Conservation (phyloP, 1,140 invertebrate genomes). For the Aradophagus sp. region DNA sequence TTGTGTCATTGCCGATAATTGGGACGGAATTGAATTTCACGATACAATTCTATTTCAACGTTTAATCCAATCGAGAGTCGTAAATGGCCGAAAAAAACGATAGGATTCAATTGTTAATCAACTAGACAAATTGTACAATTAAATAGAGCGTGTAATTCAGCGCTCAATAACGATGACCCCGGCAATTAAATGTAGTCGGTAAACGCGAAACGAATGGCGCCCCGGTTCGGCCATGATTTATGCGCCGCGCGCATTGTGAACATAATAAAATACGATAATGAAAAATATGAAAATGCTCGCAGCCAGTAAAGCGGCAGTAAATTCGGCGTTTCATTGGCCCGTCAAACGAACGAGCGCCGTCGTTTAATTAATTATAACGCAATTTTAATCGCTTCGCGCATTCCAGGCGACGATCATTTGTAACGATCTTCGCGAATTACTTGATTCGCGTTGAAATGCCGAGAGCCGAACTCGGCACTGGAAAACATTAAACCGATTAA, state of each 20-base stretch:
- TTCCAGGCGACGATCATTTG: not conserved
- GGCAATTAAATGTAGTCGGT: conserved; percentile 47
- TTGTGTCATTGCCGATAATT: no score
- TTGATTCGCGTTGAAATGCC: not conserved
- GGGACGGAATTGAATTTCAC: no score
- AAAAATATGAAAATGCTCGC: conserved; percentile 26
- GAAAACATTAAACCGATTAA: no score
- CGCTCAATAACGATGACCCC: conserved; percentile 30
- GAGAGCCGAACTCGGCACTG: no score
- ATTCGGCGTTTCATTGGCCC: conserved; percentile 22
- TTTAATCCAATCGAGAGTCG: not conserved
- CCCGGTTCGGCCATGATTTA: conserved; percentile 39
- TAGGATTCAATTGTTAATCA: conserved; percentile 20
- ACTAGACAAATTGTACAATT: conserved; percentile 41
- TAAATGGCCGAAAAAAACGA: no score
- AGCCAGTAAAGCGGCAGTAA: conserved; percentile 3
- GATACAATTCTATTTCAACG: no score
- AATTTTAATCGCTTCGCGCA: conserved; percentile 1
- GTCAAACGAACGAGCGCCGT: conserved; percentile 12
- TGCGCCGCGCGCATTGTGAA: conserved; percentile 14
- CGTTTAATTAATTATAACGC: conserved; percentile 19
- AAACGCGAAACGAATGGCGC: conserved; percentile 46
- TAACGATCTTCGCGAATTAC: conserved; percentile 1
- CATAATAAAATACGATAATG: conserved; percentile 29
- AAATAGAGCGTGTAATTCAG: conserved; percentile 32